Conservation (phyloP, 1,140 invertebrate species). For the Bradysia coprophila region DNA sequence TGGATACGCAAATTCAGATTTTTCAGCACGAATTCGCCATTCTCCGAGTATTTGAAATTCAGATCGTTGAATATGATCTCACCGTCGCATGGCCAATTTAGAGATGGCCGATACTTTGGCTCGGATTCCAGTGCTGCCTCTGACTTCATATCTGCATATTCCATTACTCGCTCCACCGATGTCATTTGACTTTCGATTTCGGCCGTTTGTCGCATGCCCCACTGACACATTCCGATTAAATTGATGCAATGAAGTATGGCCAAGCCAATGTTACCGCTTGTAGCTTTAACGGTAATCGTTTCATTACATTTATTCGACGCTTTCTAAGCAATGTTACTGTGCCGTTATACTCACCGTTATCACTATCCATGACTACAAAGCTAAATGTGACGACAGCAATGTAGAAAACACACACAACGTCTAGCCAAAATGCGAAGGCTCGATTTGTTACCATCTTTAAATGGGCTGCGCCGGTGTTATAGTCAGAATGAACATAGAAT, state of each 20-base stretch:
- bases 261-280: constrained; percentile 52
- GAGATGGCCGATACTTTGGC: constrained; percentile 26
- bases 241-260: constrained; percentile 67
- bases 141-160: constrained; percentile 50
- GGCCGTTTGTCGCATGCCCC: constrained; percentile 66
- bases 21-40: constrained; percentile 47
- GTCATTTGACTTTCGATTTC: constrained; percentile 79
- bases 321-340: background rate
- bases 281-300: constrained; percentile 10
- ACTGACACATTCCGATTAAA: constrained; percentile 72
- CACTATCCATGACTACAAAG: constrained; percentile 21
- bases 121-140: constrained; percentile 35
- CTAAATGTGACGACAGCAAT: constrained; percentile 34
- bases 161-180: constrained; percentile 67
- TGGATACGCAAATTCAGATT: constrained; percentile 40
- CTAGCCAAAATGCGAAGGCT: constrained; percentile 36
- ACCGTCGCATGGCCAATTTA: constrained; percentile 50
- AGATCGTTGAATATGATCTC: constrained; percentile 47
- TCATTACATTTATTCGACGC: background rate
- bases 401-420: constrained; percentile 51
- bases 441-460: constrained; percentile 44
- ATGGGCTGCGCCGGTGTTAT: constrained; percentile 40
- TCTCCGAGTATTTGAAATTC: constrained; percentile 38
- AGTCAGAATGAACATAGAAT: constrained; percentile 49
- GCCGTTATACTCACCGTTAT: background rate